Evolutionary conservation across 2,888 invertebrate genomes (phyloP).

Genomic region (Candidula unifasciata): DNA sequence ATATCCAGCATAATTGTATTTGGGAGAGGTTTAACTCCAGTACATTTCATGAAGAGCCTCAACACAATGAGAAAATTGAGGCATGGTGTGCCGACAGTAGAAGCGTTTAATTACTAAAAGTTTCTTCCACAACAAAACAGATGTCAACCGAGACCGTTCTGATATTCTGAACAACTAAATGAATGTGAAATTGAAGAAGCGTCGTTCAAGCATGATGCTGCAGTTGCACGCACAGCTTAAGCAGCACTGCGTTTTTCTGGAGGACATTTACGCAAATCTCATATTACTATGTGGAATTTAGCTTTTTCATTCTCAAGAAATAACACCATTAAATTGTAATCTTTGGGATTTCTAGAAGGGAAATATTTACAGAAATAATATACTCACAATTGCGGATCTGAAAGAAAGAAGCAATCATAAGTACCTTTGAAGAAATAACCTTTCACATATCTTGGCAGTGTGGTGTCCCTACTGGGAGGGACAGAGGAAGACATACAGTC

Average conservation of each 20-base stretch:
- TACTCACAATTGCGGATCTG: not conserved
- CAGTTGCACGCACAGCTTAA: not conserved
- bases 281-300: slow-evolving; percentile 3
- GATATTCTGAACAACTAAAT: not conserved
- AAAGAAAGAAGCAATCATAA: slow-evolving; percentile 13
- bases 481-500: too few species aligned
- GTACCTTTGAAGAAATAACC: too few species aligned
- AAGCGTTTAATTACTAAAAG: not conserved
- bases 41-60: not conserved
- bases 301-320: not conserved
- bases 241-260: not conserved
- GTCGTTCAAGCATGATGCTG: not conserved
- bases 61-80: not conserved
- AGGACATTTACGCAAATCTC: not conserved
- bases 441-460: too few species aligned
- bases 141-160: not conserved
- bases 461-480: too few species aligned
- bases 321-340: slow-evolving; percentile 8
- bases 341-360: not conserved
- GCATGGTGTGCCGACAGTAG: not conserved
- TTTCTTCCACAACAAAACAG: not conserved
- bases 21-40: too few species aligned
- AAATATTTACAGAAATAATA: not conserved
- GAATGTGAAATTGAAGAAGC: not conserved
- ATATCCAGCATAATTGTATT: too few species aligned